Conservation (phyloP, 2,113 vertebrate genomes). For the Gobius niger region DNA sequence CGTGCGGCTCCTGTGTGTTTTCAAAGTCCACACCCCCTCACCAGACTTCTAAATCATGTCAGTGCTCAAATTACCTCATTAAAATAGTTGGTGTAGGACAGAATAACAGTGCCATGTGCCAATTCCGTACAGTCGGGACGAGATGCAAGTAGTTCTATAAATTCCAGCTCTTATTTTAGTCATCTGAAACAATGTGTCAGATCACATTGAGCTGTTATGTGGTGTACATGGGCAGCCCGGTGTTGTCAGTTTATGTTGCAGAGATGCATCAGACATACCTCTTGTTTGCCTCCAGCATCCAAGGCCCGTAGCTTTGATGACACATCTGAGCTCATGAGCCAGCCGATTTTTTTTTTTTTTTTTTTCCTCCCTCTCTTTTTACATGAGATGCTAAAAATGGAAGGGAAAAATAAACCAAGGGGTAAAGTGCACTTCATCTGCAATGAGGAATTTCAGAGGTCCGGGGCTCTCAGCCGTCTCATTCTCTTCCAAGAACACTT, state of each 20-base stretch:
- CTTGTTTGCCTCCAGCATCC: slow-evolving; percentile 43
- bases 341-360: slow-evolving; percentile 2
- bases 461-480: slow-evolving; percentile 74
- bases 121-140: not conserved
- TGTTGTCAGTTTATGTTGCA: slow-evolving; percentile 21
- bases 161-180: not conserved
- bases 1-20: no score
- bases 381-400: slow-evolving; percentile 67
- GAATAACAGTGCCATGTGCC: not conserved
- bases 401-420: slow-evolving; percentile 72
- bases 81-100: not conserved
- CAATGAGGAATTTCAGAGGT: slow-evolving; percentile 80
- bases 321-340: slow-evolving; percentile 68
- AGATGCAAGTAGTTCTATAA: not conserved
- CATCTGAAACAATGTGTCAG: slow-evolving; percentile 7
- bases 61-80: no score
- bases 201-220: slow-evolving; percentile 12
- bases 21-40: no score
- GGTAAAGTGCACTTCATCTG: slow-evolving; percentile 79
- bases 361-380: slow-evolving; percentile 30
- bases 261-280: slow-evolving; percentile 31
- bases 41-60: no score
- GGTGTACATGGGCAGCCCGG: slow-evolving; percentile 9
- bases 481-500: slow-evolving; percentile 82
- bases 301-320: slow-evolving; percentile 61